A percentile compares a stretch with the other conserved stretches of the same genome.
Evolutionary conservation across 2,113 vertebrate genomes (phyloP).

Genomic region (Coracopsis vasa): DNA sequence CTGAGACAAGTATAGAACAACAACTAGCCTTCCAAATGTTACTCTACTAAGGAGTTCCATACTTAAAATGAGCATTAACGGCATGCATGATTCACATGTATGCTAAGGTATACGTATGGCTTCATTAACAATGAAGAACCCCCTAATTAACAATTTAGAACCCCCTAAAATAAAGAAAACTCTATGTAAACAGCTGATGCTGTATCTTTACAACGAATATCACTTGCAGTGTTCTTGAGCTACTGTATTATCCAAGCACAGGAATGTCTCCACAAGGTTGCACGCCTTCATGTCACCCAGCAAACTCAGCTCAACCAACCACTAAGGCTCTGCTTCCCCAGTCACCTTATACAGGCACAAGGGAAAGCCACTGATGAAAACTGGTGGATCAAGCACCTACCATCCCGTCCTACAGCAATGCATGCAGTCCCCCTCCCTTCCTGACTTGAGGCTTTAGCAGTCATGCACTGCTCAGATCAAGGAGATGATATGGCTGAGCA

Average conservation of each 20-base stretch:
- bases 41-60: not conserved
- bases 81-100: not conserved
- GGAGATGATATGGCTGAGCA: not conserved
- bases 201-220: not conserved
- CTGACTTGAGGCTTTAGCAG: not conserved
- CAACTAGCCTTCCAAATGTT: not conserved
- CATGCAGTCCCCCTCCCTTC: not conserved
- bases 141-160: not conserved
- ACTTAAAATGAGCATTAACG: not conserved
- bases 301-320: not conserved
- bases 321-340: not conserved
- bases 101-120: not conserved
- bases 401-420: rapidly evolving
- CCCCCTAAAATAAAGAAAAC: not conserved
- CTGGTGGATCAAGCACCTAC: rapidly evolving
- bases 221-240: not conserved
- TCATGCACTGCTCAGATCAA: not conserved
- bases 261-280: not conserved
- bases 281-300: rapidly evolving
- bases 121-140: not conserved
- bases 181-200: not conserved
- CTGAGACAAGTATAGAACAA: not conserved
- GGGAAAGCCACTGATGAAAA: not conserved
- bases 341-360: rapidly evolving
- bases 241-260: not conserved